Conservation (phyloP, 2,888 invertebrate genomes). For the Mythimna loreyi region DNA sequence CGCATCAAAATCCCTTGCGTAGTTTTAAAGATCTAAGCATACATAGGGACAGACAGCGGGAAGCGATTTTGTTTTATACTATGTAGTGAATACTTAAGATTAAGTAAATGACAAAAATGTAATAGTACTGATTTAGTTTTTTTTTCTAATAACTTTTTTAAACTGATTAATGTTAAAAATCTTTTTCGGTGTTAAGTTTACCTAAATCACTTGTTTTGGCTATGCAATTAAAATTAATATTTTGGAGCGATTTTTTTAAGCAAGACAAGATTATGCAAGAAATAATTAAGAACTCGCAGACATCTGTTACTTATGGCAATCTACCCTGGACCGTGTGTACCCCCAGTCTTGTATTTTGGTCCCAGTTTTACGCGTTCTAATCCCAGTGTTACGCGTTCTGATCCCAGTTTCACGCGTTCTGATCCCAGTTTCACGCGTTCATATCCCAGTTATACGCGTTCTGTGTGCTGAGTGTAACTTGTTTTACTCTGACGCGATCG, state of each 20-base stretch:
- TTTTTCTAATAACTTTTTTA: neutral
- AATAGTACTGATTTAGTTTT: slow-evolving; percentile 32
- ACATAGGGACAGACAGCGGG: too few species aligned
- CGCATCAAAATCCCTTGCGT: too few species aligned
- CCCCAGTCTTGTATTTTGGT: neutral
- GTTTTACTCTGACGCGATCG: too few species aligned
- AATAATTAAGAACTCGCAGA: neutral
- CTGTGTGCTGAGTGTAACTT: too few species aligned
- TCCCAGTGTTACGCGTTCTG: neutral
- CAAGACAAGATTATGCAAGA: slow-evolving; percentile 33
- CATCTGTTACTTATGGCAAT: neutral
- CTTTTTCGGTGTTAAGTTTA: slow-evolving; percentile 53
- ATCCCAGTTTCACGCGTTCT: neutral
- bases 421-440: neutral
- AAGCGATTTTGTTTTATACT: too few species aligned
- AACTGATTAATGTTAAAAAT: neutral
- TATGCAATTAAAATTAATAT: slow-evolving; percentile 45
- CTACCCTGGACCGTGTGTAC: neutral
- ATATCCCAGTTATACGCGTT: too few species aligned
- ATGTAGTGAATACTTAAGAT: too few species aligned
- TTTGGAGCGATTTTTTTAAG: slow-evolving; percentile 40
- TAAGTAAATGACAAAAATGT: neutral
- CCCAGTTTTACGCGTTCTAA: neutral
- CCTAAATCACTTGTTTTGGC: slow-evolving; percentile 58
- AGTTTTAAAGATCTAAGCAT: too few species aligned